phyloP scores from a whole-genome alignment of 1,140 invertebrate genomes.

The Amyelois transitella region DNA sequence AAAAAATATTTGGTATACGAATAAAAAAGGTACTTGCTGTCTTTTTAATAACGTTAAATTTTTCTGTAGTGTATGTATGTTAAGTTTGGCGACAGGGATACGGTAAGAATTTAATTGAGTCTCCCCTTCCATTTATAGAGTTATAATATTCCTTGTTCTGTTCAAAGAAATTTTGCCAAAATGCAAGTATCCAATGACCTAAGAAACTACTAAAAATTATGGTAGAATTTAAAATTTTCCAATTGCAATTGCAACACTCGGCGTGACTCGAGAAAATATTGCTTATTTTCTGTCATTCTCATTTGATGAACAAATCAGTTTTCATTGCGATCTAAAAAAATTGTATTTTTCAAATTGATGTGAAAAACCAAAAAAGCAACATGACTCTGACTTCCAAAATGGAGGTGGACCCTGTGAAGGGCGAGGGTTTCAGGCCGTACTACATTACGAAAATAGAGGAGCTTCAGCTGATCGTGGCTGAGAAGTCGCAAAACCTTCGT shows the following conservation, averaged over 20 bases:
- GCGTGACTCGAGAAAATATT: slow-evolving; percentile 22
- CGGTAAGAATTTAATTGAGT: too few species aligned
- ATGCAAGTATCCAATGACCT: neutral
- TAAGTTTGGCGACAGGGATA: too few species aligned
- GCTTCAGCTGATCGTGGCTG: slow-evolving; percentile 94
- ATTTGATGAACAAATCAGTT: neutral
- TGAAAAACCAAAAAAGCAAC: slow-evolving; percentile 13
- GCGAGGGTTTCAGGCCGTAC: slow-evolving; percentile 94
- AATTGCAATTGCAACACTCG: slow-evolving; percentile 9
- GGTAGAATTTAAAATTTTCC: slow-evolving; percentile 3
- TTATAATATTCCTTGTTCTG: too few species aligned
- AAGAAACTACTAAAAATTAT: neutral
- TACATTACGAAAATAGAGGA: slow-evolving; percentile 99
- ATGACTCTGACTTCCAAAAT: slow-evolving; percentile 79
- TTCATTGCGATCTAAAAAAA: neutral
- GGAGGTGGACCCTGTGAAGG: slow-evolving; percentile 89
- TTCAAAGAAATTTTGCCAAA: too few species aligned
- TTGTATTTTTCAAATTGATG: slow-evolving; percentile 12
- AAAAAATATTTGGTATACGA: too few species aligned
- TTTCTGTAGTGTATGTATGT: too few species aligned
- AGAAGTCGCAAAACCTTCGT: slow-evolving; percentile 98
- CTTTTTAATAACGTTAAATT: too few species aligned
- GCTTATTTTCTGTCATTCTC: neutral
- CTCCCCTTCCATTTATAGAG: too few species aligned
- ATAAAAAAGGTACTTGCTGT: too few species aligned